phyloP scores from a whole-genome alignment of 2,888 invertebrate species.

The Heliconius erato region DNA sequence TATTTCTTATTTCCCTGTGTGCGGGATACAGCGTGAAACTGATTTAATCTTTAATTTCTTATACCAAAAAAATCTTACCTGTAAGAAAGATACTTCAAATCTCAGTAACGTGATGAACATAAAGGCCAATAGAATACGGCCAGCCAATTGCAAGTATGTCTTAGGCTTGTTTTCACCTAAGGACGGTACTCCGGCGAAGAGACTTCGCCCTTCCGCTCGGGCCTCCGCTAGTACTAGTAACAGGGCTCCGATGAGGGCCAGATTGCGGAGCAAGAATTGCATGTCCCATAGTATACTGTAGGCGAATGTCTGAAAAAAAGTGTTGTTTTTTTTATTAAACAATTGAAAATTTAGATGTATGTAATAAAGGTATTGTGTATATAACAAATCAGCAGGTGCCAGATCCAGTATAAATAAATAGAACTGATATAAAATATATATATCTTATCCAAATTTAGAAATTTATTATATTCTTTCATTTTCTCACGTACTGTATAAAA shows the following conservation, averaged over 20 bases:
- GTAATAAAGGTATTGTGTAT: too few relatives aligned
- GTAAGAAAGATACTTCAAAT: constrained; percentile 95
- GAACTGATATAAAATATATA: too few relatives aligned
- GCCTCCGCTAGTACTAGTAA: constrained; percentile 98
- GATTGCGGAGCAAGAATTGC: constrained; percentile 97
- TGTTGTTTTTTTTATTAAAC: not conserved
- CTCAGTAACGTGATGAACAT: constrained; percentile 99
- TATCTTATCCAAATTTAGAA: too few relatives aligned
- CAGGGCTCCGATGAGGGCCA: constrained; percentile 98
- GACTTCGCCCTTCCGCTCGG: constrained; percentile 95
- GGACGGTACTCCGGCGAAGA: constrained; percentile 98
- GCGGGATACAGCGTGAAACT: too few relatives aligned
- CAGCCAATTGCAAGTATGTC: constrained; percentile 97
- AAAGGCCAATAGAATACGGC: constrained; percentile 97
- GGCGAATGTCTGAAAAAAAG: constrained; percentile 90
- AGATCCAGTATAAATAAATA: too few relatives aligned
- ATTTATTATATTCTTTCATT: not conserved
- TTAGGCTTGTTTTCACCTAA: constrained; percentile 98
- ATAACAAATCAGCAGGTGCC: too few relatives aligned
- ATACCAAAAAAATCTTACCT: constrained; percentile 82
- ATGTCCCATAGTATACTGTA: constrained; percentile 99
- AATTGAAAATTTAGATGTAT: too few relatives aligned
- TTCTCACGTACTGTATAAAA: not conserved
- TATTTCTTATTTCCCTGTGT: not conserved
- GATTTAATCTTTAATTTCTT: too few relatives aligned